phyloP scores from a whole-genome alignment of 2,797 vertebrate species.

The Vireo griseus region DNA sequence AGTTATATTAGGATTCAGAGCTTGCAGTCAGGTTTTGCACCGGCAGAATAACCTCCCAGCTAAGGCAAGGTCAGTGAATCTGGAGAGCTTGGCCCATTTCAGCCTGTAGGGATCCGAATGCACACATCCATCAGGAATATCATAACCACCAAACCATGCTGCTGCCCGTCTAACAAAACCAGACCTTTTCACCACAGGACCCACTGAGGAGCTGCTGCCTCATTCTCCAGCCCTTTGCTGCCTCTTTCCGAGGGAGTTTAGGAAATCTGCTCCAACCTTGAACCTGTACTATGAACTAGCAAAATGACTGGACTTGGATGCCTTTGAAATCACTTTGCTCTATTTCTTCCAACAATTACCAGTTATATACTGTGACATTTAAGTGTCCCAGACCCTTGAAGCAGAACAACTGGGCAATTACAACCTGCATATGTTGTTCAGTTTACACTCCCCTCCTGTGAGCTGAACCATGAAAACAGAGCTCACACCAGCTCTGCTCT shows the following conservation, averaged over 20 bases:
- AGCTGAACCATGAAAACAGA: background rate
- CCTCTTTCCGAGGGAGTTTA: background rate
- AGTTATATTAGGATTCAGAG: background rate
- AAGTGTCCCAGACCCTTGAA: conserved; percentile 3
- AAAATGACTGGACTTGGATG: background rate
- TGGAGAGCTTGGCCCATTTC: fast-evolving
- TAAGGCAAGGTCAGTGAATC: background rate
- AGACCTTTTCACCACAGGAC: background rate
- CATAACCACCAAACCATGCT: background rate
- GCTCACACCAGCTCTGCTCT: background rate
- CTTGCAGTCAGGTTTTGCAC: background rate
- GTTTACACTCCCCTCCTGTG: background rate
- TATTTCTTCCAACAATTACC: conserved; percentile 15
- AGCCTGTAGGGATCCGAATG: background rate
- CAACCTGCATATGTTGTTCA: conserved; percentile 2
- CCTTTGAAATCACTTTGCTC: conserved; percentile 50
- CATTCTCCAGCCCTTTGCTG: background rate
- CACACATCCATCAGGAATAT: background rate
- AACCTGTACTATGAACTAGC: background rate
- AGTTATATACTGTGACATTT: conserved; percentile 42
- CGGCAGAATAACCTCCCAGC: background rate
- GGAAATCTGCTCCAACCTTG: background rate
- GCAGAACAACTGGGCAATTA: conserved; percentile 42
- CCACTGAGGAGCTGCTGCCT: background rate
- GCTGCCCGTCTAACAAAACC: background rate